Conservation (phyloP, 2,888 invertebrate species). For the Beris chalybata region DNA sequence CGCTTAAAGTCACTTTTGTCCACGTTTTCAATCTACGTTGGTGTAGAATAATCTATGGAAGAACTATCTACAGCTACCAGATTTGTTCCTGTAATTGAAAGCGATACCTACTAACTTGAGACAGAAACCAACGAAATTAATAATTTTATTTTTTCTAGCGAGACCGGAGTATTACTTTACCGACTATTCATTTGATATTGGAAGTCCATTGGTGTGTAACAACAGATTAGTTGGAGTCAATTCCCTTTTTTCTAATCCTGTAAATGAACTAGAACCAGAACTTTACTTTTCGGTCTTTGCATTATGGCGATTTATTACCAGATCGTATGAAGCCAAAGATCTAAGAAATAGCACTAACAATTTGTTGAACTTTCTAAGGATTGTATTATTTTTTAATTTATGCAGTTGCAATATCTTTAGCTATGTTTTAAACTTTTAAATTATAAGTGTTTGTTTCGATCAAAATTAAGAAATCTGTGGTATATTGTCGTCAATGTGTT, state of each 20-base stretch:
- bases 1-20: neutral
- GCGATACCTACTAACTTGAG: neutral
- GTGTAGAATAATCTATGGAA: neutral
- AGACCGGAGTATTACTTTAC: neutral
- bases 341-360: neutral
- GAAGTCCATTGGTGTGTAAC: constrained; percentile 1
- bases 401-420: no score
- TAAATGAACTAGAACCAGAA: neutral
- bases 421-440: no score
- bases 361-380: no score
- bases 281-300: constrained; percentile 1
- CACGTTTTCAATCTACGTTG: neutral
- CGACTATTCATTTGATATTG: neutral
- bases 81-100: constrained; percentile 2
- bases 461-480: no score
- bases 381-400: no score
- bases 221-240: neutral
- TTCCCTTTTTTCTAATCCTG: neutral
- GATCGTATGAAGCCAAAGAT: neutral
- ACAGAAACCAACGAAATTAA: no score
- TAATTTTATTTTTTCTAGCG: neutral
- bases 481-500: no score
- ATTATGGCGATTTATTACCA: constrained; percentile 6
- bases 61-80: neutral
- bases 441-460: no score